Evolutionary conservation across 1,140 invertebrate genomes (phyloP), one percentile per base, ranked within the genome.

Genomic region (Oryzaephilus surinamensis): DNA sequence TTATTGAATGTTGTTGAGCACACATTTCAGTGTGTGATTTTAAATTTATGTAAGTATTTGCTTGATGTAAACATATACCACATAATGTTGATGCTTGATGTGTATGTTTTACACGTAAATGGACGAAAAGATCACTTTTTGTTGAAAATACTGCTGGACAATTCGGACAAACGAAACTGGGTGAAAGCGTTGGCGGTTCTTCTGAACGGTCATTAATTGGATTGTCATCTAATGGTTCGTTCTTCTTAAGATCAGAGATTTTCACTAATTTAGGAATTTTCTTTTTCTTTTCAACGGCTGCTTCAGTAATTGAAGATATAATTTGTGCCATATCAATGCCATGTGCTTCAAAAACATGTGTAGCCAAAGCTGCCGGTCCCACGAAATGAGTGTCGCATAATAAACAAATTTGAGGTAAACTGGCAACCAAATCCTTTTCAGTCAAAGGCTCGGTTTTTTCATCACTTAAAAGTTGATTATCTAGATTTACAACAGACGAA

Each of bases 11-110:
- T 10, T 54, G 60, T 12, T 61, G 62, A 11, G 65, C 61, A 41
- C 69, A 70, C 47, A 61, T 64, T 38, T 69, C 63, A 0, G 74
- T 61, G 38, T 76, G 73, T 42, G 62, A 61, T 14, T 63, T 51
- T 15, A 76, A 55, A 41, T 70, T 65, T 3, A 54, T 53, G 43
- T 66, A 66, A 28, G 72, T 63, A 1, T 52, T 57, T 36, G 66
- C 70, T 7, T 74, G 68, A 46, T 72, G 67, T 13, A 74, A 50
- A 49, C 73, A 76, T 19, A 74, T 58, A 12, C 72, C 71, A 46
- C 73, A 76, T 1, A 72, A 67, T 31, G 70, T 67, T n/a, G 65
- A 62, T 3, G 71, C 66, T 30, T 64, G 63, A 45, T 71, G 63
- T 39, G 70, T 65, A 43, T 76, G 73, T 13, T 68, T 70, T 8